Evolutionary conservation across 2,888 invertebrate species (phyloP).

Genomic region (Epiblema foenella): DNA sequence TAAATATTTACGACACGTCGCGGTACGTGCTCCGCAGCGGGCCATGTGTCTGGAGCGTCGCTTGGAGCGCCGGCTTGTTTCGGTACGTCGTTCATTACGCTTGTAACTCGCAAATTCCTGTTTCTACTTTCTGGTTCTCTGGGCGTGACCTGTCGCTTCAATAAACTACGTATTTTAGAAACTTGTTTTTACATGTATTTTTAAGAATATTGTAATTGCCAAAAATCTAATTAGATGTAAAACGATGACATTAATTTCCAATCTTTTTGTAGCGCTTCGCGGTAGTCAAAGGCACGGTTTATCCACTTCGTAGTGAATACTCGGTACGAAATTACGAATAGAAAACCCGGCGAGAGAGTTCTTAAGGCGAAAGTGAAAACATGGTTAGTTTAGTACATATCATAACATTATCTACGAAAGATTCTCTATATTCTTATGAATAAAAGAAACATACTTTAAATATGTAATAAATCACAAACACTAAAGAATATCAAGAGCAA

Average conservation of each 20-base stretch:
- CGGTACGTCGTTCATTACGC: constrained; percentile 17
- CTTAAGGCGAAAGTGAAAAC: neutral
- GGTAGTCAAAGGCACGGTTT: neutral
- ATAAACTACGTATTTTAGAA: neutral
- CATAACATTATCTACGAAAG: neutral
- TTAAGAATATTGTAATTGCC: neutral
- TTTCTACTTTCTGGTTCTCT: constrained; percentile 4
- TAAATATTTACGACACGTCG: constrained; percentile 67
- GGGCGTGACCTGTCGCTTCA: neutral
- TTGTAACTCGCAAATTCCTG: constrained; percentile 11
- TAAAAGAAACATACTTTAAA: neutral
- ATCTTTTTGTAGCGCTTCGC: neutral
- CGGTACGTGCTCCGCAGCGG: constrained; percentile 54
- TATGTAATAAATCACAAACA: neutral
- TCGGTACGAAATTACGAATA: neutral
- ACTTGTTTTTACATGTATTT: neutral
- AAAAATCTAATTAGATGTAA: no score
- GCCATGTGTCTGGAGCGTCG: neutral
- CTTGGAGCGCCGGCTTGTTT: constrained; percentile 39
- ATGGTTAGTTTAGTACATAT: neutral
- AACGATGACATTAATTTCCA: no score
- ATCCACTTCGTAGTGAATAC: neutral
- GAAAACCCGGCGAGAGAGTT: neutral
- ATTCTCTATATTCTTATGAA: no score
- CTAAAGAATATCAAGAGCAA: neutral